Base-by-base conservation (phyloP, 1,140 invertebrate genomes). In the Bombyx mandarina region DNA sequence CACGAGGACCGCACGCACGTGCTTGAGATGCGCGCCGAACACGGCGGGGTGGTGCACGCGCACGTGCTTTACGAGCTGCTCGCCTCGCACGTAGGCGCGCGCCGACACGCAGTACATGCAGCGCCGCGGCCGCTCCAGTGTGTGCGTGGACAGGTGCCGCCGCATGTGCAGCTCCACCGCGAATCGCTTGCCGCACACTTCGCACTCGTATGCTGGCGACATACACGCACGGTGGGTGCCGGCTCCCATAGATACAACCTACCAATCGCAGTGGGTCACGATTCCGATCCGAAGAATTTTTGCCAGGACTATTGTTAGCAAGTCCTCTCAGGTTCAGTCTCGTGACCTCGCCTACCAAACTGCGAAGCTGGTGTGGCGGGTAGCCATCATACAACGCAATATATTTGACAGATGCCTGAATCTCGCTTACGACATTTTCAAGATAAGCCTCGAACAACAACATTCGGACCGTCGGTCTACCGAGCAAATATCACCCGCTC, bases 51-150 rank as follows among this genome's bases (percentile, higher is more conserved):
- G 82, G 50, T 57, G 57, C 57, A 66, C 71, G 62, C 82, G 73
- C 66, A 85, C 79, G 66, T 85, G 82, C 8, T 75, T 72, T 54
- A 82, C 63, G 26, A 83, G 74, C 68, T 82, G 75, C 64, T 77
- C 75, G 67, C 80, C 80, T 66, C 82, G 77, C 46, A 77, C 69
- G 82, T 82, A 85, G 10, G 82, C 82, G 52, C 82, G 75, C 69
- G 77, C 74, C 48, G 66, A 55, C 68, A 81, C 76, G 69, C 82
- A 86, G 74, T 86, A 86, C 77, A 83, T 82, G 72, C 82, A 83
- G 68, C 82, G 80, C 18, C 82, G 79, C 72, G 82, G 74, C 52
- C 70, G 68, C 66, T 86, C 80, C 71, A 83, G 69, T 62, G 67
- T 67, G 73, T 83, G 82, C 63, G 75, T 79, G 56, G 46, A 43